Conservation (phyloP, 2,797 vertebrate genomes). For the Ptychobarbus kaznakovi region DNA sequence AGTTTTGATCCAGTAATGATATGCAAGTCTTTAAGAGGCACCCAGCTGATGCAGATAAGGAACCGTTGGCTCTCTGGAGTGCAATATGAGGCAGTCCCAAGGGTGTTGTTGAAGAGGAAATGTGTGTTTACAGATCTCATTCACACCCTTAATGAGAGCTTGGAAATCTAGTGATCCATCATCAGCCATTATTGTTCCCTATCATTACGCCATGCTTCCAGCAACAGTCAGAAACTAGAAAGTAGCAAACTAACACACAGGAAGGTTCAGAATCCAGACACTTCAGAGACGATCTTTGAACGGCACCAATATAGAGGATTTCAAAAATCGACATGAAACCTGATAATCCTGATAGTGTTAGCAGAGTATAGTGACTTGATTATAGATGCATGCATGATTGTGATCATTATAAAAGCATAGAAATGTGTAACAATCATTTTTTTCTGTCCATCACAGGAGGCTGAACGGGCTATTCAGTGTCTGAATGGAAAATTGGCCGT, state of each 20-base stretch:
- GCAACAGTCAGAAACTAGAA: background rate
- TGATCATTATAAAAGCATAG: background rate
- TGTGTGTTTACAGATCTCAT: slow-evolving; percentile 70
- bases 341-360: background rate
- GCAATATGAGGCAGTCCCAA: slow-evolving; percentile 71
- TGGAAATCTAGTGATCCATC: slow-evolving; percentile 56
- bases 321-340: background rate
- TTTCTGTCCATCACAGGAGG: slow-evolving; percentile 81
- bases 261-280: slow-evolving; percentile 4
- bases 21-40: slow-evolving; percentile 11
- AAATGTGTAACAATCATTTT: background rate
- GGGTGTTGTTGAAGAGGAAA: slow-evolving; percentile 72
- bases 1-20: background rate
- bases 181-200: slow-evolving; percentile 62
- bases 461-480: slow-evolving; percentile 94
- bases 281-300: background rate
- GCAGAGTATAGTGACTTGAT: background rate
- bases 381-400: background rate
- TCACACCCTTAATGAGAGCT: slow-evolving; percentile 33
- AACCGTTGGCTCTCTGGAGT: slow-evolving; percentile 17
- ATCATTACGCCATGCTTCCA: slow-evolving; percentile 41
- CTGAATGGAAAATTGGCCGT: slow-evolving; percentile 97
- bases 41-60: slow-evolving; percentile 17
- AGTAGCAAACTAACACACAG: background rate
- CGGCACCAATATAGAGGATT: background rate